phyloP scores from a whole-genome alignment of 2,797 vertebrate species.

The Notolabrus celidotus region DNA sequence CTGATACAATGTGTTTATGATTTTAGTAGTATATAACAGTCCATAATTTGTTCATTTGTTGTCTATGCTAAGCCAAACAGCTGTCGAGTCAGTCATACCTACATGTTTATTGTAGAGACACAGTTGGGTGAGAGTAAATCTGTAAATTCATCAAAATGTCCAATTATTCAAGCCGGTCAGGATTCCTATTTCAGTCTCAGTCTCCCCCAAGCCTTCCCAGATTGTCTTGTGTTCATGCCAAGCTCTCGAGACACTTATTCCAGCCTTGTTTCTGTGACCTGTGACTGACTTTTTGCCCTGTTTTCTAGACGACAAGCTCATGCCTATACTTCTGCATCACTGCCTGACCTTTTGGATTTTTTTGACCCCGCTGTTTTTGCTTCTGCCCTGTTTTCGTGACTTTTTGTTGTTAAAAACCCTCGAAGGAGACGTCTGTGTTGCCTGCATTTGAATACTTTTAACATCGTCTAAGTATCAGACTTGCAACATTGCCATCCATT shows the following conservation, averaged over 20 bases:
- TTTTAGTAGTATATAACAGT: too few species aligned
- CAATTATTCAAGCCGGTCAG: not conserved
- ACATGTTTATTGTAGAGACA: too few species aligned
- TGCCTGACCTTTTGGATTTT: not conserved
- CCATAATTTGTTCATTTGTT: too few species aligned
- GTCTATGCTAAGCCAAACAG: too few species aligned
- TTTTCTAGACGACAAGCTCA: not conserved
- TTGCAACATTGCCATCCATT: not conserved
- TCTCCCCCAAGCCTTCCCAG: not conserved
- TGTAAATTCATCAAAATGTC: not conserved
- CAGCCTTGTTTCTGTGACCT: slow-evolving; percentile 3
- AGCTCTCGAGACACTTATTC: not conserved
- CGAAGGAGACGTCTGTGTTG: not conserved
- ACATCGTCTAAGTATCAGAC: not conserved
- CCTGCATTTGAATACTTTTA: not conserved
- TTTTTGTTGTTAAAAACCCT: not conserved
- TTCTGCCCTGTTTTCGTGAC: not conserved
- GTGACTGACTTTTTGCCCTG: slow-evolving; percentile 5
- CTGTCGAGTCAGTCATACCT: too few species aligned
- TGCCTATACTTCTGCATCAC: not conserved
- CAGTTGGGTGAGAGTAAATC: too few species aligned
- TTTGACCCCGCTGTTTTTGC: not conserved
- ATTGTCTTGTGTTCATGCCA: slow-evolving; percentile 1
- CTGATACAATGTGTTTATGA: too few species aligned
- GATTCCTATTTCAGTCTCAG: not conserved